Evolutionary conservation across 92 coral and sea anemone genomes (phyloP), one percentile per base, ranked within the genome.

Genomic region (Zoanthus solanderi): DNA sequence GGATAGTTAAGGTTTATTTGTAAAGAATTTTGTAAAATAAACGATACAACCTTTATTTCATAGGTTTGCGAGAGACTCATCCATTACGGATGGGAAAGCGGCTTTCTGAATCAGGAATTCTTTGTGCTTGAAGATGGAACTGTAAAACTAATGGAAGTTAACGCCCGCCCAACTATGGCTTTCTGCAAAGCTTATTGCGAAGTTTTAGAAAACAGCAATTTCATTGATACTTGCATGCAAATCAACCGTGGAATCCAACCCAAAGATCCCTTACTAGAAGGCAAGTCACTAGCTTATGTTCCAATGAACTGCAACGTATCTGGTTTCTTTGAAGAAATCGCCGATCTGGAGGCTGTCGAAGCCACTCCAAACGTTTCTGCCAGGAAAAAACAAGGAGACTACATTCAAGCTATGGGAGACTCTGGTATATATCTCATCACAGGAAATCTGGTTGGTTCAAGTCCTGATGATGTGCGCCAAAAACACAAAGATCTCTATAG

Each of bases 111-210:
- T 16, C 75, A 71, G 45, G 75, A 71, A 71, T 71, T 71, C 45
- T 71, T 71, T 28, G 75, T 71, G 11, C 75, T 71, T 30, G 75
- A 71, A 71, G 75, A 71, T 30, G 75, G 75, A 28, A 71, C 75
- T 7, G 75, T 71, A 30, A 71, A 71, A 13, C 45, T 71, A 23
- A 71, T 71, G 75, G 75, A 71, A 14, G 75, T 71, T 30, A 71
- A 71, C 48, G 48, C 75, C 0, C 75, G 75, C 3, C 75, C 75
- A 29, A 23, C 44, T 7, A 71, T 71, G 75, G 75, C 75, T 13
- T 71, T 71, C 15, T 71, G 75, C 75, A 71, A 71, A 23, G 34
- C 75, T 8, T 71, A 71, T 30, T 71, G 75, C 31, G 75, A 71
- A 71, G 75, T 30, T 71, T 71, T 71, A 71, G 75, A 71, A 71